Conservation (phyloP, 2,113 vertebrate species). For the Penelope pileata region DNA sequence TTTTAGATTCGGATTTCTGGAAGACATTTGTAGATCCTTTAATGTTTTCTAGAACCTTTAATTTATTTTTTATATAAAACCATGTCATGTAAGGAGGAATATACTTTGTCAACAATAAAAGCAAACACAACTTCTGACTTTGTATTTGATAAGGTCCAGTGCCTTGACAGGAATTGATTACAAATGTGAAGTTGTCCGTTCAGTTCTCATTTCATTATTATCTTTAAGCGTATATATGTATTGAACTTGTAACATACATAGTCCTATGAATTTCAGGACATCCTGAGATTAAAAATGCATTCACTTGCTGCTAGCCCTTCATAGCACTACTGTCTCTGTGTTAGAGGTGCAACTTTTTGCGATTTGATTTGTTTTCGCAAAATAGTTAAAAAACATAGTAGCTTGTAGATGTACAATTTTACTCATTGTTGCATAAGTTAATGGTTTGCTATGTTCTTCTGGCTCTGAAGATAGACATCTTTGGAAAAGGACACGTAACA, state of each 20-base stretch:
- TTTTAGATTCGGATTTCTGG: neutral
- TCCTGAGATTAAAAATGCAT: neutral
- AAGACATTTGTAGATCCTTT: neutral
- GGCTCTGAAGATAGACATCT: neutral
- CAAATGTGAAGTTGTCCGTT: neutral
- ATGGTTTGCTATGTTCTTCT: neutral
- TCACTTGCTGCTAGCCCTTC: neutral
- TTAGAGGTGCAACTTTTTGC: neutral
- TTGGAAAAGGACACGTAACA: neutral
- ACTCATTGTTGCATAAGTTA: neutral
- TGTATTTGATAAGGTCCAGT: neutral
- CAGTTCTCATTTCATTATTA: neutral
- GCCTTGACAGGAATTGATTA: neutral
- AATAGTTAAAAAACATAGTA: neutral
- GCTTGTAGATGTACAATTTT: neutral
- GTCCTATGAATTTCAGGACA: neutral
- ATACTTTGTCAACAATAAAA: neutral
- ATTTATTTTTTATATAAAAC: neutral
- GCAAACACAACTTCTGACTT: neutral
- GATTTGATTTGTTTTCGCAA: neutral
- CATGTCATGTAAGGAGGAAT: neutral
- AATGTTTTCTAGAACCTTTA: neutral
- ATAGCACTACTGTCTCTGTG: neutral
- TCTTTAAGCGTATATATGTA: neutral
- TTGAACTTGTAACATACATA: neutral